phyloP scores from a whole-genome alignment of 2,888 invertebrate species.

The Merodon equestris region DNA sequence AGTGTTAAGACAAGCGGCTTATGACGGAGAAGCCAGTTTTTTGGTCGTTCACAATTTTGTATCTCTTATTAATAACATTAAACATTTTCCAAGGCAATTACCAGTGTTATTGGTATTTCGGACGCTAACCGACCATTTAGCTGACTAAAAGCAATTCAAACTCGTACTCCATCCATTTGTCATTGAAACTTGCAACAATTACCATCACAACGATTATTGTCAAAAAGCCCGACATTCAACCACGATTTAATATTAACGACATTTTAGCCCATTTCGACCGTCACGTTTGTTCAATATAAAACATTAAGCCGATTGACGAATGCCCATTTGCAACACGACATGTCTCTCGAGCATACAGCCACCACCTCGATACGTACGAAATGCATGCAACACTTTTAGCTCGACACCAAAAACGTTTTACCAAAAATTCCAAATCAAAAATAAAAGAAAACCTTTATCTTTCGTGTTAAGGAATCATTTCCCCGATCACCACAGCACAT shows the following conservation, averaged over 20 bases:
- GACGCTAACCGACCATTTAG: no score
- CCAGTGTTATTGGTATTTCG: no score
- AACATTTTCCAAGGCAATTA: no score
- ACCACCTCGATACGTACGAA: neutral
- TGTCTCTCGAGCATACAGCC: slow-evolving; percentile 3
- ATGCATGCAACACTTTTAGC: slow-evolving; percentile 29
- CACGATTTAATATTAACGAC: slow-evolving; percentile 35
- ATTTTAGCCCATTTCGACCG: slow-evolving; percentile 46
- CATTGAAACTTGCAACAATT: slow-evolving; percentile 26
- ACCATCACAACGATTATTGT: slow-evolving; percentile 38
- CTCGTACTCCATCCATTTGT: slow-evolving; percentile 1
- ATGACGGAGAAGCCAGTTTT: no score
- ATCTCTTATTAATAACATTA: no score
- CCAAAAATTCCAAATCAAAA: neutral
- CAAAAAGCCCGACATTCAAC: slow-evolving; percentile 30
- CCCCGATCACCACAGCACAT: slow-evolving; percentile 16
- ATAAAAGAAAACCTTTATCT: no score
- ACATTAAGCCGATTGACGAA: slow-evolving; percentile 65
- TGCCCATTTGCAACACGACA: slow-evolving; percentile 57
- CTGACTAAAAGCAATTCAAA: no score
- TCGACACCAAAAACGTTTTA: neutral
- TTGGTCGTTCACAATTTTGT: no score
- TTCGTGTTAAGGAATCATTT: slow-evolving; percentile 62
- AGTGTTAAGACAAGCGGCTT: no score
- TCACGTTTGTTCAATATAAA: slow-evolving; percentile 62